Conservation (phyloP, 2,113 vertebrate species). For the Corythoichthys haematopterus region DNA sequence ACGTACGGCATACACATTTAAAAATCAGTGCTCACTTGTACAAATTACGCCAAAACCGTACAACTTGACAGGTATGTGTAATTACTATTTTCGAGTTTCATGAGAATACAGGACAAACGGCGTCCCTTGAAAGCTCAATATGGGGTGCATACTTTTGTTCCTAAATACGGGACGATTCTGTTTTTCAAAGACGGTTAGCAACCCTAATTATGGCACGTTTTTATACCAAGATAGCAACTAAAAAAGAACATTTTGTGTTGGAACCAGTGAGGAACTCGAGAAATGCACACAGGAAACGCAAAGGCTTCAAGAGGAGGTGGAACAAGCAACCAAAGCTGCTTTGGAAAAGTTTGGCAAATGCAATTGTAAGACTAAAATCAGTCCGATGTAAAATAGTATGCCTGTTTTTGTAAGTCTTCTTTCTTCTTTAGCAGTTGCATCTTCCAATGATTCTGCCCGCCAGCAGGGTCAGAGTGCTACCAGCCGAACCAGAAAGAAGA, state of each 20-base stretch:
- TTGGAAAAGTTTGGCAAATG: conserved; percentile 44
- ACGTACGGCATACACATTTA: too few species aligned
- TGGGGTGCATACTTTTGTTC: too few species aligned
- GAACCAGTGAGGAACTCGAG: conserved; percentile 52
- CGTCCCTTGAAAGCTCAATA: too few species aligned
- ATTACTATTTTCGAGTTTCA: too few species aligned
- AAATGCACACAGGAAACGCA: conserved; percentile 58
- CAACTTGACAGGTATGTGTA: too few species aligned
- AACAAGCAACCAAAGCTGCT: conserved; percentile 53
- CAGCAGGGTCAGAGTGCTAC: conserved; percentile 32
- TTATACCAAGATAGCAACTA: background rate
- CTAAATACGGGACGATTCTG: too few species aligned
- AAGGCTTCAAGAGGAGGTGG: conserved; percentile 60
- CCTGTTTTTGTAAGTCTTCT: background rate
- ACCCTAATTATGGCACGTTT: background rate
- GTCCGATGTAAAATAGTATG: background rate
- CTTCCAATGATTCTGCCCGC: conserved; percentile 10
- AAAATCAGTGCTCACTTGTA: too few species aligned
- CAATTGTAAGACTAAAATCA: conserved; percentile 11
- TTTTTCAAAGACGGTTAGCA: too few species aligned
- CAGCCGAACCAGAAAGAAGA: conserved; percentile 41
- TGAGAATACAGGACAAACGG: too few species aligned
- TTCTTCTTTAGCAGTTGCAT: conserved; percentile 40
- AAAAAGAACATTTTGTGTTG: conserved; percentile 1
- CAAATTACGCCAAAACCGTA: too few species aligned